A percentile compares a stretch with the other conserved stretches of the same genome.
Evolutionary conservation across 2,113 vertebrate species (phyloP).

Genomic region (Perca fluviatilis): DNA sequence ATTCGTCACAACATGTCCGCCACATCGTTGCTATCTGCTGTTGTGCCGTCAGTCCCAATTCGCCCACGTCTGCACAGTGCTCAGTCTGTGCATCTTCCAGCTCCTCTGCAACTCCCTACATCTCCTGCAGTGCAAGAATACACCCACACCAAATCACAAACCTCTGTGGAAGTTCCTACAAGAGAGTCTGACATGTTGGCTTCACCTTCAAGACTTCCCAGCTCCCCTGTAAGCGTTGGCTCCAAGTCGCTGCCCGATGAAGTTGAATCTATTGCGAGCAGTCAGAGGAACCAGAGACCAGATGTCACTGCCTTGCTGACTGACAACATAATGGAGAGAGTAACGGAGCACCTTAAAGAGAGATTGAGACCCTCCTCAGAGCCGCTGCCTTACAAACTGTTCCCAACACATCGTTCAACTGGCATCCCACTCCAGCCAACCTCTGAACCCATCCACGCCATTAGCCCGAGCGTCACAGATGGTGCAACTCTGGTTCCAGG

Average conservation of each 20-base stretch:
- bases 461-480: neutral
- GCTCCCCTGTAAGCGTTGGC: neutral
- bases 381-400: neutral
- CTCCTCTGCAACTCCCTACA: neutral
- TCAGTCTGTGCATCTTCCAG: neutral
- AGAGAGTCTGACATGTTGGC: neutral
- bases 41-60: neutral
- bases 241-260: neutral
- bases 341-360: slow-evolving; percentile 51
- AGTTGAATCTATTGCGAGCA: neutral
- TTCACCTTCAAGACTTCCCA: neutral
- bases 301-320: slow-evolving; percentile 26
- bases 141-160: neutral
- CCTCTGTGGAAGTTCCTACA: slow-evolving; percentile 2
- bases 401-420: neutral
- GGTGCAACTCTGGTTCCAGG: slow-evolving; percentile 25
- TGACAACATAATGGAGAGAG: slow-evolving; percentile 53
- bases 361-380: slow-evolving; percentile 14
- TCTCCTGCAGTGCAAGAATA: neutral
- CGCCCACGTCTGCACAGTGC: neutral
- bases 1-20: slow-evolving; percentile 71
- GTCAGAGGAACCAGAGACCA: neutral
- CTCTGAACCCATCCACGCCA: neutral
- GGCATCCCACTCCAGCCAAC: slow-evolving; percentile 1
- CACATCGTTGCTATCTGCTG: neutral